Conservation (phyloP, 2,888 invertebrate genomes). For the Stomorhina lunata region DNA sequence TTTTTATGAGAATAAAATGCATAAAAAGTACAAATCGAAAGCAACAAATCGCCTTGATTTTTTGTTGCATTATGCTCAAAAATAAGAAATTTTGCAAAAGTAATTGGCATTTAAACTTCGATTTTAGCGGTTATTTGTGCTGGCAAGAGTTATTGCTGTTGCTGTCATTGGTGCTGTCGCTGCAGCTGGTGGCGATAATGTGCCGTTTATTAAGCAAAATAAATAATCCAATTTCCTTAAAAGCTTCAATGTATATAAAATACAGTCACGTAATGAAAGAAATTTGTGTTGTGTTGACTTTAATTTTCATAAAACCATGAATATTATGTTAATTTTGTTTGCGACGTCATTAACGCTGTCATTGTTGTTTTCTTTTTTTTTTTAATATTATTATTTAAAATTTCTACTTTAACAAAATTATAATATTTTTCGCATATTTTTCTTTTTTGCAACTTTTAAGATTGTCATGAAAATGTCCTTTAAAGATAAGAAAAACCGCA, state of each 20-base stretch:
- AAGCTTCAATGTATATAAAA: conserved; percentile 16
- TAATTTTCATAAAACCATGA: conserved; percentile 7
- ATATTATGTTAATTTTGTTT: conserved; percentile 5
- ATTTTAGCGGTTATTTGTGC: background rate
- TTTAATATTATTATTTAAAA: background rate
- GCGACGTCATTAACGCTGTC: background rate
- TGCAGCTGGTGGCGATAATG: background rate
- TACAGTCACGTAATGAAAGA: conserved; percentile 36
- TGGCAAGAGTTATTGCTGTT: background rate
- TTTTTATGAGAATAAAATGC: background rate
- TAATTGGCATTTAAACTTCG: too few species aligned
- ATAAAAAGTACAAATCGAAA: background rate
- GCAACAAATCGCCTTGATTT: background rate
- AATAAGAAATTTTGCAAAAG: too few species aligned
- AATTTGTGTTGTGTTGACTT: background rate
- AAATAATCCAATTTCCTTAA: conserved; percentile 36
- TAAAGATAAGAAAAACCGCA: too few species aligned
- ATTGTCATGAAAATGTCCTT: too few species aligned
- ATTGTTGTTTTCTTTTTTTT: background rate
- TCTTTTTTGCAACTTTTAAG: too few species aligned
- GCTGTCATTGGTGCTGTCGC: background rate
- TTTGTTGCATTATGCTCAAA: background rate
- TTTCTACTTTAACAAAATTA: too few species aligned
- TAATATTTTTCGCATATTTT: too few species aligned
- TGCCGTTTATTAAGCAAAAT: background rate